These are phyloP conservation scores for Meteorus colon DNA, from an alignment of 2,888 invertebrate genomes.

Conservation along the genomic window DNA sequence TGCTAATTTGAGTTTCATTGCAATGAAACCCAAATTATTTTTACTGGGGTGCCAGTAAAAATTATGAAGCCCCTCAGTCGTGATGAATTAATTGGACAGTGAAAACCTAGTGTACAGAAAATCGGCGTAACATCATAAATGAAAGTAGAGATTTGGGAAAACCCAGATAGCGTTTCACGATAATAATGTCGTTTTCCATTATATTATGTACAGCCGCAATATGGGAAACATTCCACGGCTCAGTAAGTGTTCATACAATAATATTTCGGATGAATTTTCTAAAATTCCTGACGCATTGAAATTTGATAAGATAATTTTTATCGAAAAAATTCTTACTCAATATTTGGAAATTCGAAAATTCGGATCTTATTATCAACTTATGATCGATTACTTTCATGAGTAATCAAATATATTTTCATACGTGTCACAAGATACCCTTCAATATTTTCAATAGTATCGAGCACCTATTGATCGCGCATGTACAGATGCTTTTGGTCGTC, in stretches of 20 bases:
- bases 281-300: not conserved
- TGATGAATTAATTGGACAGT: not conserved
- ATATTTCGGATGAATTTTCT: not conserved
- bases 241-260: not conserved
- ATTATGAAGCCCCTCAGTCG: not conserved
- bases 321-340: not conserved
- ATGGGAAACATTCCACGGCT: not conserved
- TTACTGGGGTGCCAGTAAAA: no score
- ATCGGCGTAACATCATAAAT: not conserved
- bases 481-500: not conserved
- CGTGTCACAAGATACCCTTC: not conserved
- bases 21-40: no score
- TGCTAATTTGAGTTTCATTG: not conserved
- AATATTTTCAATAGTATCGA: not conserved
- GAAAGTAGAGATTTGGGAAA: conserved; percentile 12
- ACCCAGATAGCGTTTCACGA: not conserved
- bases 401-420: not conserved
- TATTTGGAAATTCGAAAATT: not conserved
- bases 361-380: not conserved
- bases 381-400: not conserved
- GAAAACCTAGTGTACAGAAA: not conserved
- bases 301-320: not conserved
- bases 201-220: not conserved
- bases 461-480: not conserved
- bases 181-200: not conserved